Evolutionary conservation across 1,140 invertebrate genomes (phyloP).

Genomic region (Vanessa atalanta): DNA sequence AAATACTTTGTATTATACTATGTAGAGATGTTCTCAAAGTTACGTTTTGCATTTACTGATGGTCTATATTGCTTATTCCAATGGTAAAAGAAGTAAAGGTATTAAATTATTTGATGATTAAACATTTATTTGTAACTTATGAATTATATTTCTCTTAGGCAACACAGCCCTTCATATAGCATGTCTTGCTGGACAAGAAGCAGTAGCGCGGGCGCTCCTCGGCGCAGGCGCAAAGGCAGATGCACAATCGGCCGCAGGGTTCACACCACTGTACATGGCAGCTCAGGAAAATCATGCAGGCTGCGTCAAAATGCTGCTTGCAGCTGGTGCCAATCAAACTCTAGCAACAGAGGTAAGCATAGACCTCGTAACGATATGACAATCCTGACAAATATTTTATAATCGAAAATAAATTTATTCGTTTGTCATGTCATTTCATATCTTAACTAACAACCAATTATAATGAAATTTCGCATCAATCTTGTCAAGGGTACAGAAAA

Average conservation of each 20-base stretch:
- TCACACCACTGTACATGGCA: slow-evolving; percentile 99
- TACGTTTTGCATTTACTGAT: no score
- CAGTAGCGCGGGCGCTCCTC: slow-evolving; percentile 93
- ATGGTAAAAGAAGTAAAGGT: background rate
- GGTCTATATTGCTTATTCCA: background rate
- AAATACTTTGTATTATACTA: no score
- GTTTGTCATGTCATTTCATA: no score
- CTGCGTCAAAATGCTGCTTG: slow-evolving; percentile 95
- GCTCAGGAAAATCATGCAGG: slow-evolving; percentile 98
- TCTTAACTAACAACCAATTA: no score
- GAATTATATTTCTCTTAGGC: slow-evolving; percentile 76
- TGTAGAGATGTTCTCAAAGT: no score
- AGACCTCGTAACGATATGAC: background rate
- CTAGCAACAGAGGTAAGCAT: slow-evolving; percentile 94
- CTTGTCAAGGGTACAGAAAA: no score
- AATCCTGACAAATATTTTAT: no score
- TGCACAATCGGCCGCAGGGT: slow-evolving; percentile 98
- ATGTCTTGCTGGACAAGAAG: slow-evolving; percentile 94
- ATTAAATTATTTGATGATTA: background rate
- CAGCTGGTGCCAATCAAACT: slow-evolving; percentile 97
- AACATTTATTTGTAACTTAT: background rate
- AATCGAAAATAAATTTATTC: no score
- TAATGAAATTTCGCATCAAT: no score
- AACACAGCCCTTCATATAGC: slow-evolving; percentile 99
- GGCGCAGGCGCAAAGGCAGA: slow-evolving; percentile 97